phyloP scores from a whole-genome alignment of 2,888 invertebrate genomes.

The Pollenia angustigena region DNA sequence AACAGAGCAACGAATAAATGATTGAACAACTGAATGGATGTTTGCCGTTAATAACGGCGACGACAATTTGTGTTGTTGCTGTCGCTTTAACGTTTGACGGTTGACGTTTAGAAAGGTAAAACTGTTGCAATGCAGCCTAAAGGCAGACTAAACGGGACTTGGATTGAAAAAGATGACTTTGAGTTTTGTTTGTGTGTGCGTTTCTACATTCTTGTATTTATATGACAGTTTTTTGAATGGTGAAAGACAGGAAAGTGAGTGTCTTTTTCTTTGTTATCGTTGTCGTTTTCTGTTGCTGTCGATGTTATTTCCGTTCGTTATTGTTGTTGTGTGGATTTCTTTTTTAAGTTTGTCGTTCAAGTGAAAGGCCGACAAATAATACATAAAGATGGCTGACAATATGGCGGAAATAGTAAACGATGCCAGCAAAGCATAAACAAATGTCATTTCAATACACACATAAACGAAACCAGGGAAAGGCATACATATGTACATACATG shows the following conservation, averaged over 20 bases:
- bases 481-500: neutral
- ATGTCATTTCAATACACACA: constrained; percentile 49
- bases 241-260: constrained; percentile 43
- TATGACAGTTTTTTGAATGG: constrained; percentile 41
- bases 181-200: constrained; percentile 13
- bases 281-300: constrained; percentile 41
- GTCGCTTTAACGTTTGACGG: constrained; percentile 2
- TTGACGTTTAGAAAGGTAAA: constrained; percentile 59
- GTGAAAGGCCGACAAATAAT: constrained; percentile 64
- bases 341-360: constrained; percentile 53
- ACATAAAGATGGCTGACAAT: constrained; percentile 69
- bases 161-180: neutral
- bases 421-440: constrained; percentile 66
- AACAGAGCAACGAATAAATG: neutral
- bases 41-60: constrained; percentile 11
- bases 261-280: constrained; percentile 21
- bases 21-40: constrained; percentile 16
- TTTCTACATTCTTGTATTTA: constrained; percentile 22
- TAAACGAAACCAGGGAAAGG: neutral
- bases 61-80: constrained; percentile 17
- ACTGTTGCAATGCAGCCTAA: constrained; percentile 67
- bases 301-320: constrained; percentile 25
- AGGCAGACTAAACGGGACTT: constrained; percentile 44
- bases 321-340: constrained; percentile 16
- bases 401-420: constrained; percentile 71